Evolutionary conservation across 2,888 invertebrate genomes (phyloP), one percentile per base, ranked within the genome.

Genomic region (Zygogramma bicolorata): DNA sequence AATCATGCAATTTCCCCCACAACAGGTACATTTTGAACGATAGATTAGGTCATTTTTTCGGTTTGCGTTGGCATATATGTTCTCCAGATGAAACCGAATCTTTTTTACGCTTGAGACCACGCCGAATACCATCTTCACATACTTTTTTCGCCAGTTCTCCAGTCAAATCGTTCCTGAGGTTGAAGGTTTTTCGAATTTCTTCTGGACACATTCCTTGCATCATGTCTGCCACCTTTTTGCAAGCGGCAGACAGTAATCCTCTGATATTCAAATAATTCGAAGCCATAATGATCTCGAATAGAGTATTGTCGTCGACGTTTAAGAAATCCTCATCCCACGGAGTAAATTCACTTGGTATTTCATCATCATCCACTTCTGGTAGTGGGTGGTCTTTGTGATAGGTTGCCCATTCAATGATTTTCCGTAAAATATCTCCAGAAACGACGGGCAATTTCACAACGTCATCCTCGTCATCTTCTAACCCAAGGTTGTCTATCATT

Each of bases 261-360:
- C 97, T 95, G 77, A 98, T 98, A 84, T 98, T 98, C 83, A 99
- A 89, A 86, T 98, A 99, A 88, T 99, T 98, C 7, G 98, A 98
- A 62, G 98, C 98, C 89, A 99, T 88, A 82, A 99, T 98, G 49
- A 99, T 89, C 88, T 98, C 98, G 86, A 98, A 98, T 13, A 99
- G 88, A 0, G 98, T 98, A 72, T 97, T 97, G 86, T 98, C 98
- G 86, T 98, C 98, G 38, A 99, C 98, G 90, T 99, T 99, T 7
- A 99, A 89, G 84, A 99, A 99, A 86, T 99, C 99, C 0, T 97
- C 97, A 89, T 99, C 99, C 99, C 99, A 99, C 0, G 97, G 97
- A 25, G 96, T 96, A 79, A 99, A 99, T 85, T 99, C 99, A 85
- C 99, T 99, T 0, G 98, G 98, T n/a, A 98, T 97, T 86, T 97